phyloP scores from a whole-genome alignment of 2,888 invertebrate species.

The Cheilosia variabilis region DNA sequence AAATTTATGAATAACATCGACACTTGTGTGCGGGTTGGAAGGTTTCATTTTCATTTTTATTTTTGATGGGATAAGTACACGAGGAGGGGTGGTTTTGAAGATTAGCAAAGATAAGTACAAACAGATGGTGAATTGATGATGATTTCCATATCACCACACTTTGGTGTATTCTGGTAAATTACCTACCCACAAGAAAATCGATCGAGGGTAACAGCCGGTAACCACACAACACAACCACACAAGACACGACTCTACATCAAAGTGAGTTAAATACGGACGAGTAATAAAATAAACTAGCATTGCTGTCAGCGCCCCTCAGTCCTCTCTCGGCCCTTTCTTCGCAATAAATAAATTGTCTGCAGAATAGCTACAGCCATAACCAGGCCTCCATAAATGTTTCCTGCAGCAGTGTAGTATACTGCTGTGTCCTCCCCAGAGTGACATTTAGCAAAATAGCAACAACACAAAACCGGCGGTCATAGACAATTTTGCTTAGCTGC shows the following conservation, averaged over 20 bases:
- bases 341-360: constrained; percentile 56
- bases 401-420: constrained; percentile 41
- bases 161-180: not conserved
- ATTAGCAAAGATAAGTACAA: too few species aligned
- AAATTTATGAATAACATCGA: constrained; percentile 8
- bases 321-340: not conserved
- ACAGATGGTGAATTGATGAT: not conserved
- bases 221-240: not conserved
- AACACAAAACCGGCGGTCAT: constrained; percentile 15
- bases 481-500: not conserved
- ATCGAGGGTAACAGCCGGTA: constrained; percentile 57
- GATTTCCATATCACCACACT: not conserved
- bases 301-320: constrained; percentile 30
- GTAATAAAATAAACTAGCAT: constrained; percentile 24
- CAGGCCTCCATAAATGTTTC: constrained; percentile 45
- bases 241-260: not conserved
- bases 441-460: constrained; percentile 55
- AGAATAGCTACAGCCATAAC: constrained; percentile 30
- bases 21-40: too few species aligned
- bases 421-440: constrained; percentile 49
- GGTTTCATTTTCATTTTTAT: too few species aligned
- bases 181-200: constrained; percentile 39
- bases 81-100: too few species aligned
- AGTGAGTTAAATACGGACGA: not conserved
- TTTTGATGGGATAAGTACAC: too few species aligned